These are phyloP conservation scores for Boleophthalmus pectinirostris DNA, from an alignment of 2,113 vertebrate genomes.

Conservation along the genomic window DNA sequence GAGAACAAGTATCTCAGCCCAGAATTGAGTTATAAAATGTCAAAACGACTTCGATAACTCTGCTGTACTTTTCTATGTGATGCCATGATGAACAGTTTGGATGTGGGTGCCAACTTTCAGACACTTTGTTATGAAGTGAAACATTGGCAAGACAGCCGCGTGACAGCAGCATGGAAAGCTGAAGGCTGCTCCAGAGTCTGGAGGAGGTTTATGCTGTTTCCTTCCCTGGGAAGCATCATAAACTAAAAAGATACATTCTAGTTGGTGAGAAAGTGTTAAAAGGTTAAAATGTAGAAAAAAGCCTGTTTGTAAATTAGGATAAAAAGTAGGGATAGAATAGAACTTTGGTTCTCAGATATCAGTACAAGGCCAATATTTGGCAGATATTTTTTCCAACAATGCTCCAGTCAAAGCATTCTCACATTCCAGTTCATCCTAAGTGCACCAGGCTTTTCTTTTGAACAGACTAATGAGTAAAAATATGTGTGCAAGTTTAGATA, in stretches of 20 bases:
- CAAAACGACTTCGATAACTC: neutral
- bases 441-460: too few relatives aligned
- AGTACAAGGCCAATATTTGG: too few relatives aligned
- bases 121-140: constrained; percentile 4
- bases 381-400: too few relatives aligned
- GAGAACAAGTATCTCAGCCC: neutral
- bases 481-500: too few relatives aligned
- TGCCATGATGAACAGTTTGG: constrained; percentile 3
- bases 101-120: constrained; percentile 4
- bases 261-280: neutral
- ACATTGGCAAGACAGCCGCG: neutral
- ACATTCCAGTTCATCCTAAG: too few relatives aligned
- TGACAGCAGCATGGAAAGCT: constrained; percentile 1
- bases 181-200: neutral
- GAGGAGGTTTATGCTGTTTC: neutral
- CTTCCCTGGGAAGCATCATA: neutral
- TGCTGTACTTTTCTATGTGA: constrained; percentile 10
- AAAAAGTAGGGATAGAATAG: neutral
- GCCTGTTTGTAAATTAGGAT: neutral
- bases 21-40: neutral
- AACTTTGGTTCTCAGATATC: too few relatives aligned
- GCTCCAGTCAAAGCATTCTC: too few relatives aligned
- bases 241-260: neutral
- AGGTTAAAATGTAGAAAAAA: too few relatives aligned
- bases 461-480: too few relatives aligned